phyloP scores from a whole-genome alignment of 2,797 vertebrate species.

The Pygocentrus nattereri region DNA sequence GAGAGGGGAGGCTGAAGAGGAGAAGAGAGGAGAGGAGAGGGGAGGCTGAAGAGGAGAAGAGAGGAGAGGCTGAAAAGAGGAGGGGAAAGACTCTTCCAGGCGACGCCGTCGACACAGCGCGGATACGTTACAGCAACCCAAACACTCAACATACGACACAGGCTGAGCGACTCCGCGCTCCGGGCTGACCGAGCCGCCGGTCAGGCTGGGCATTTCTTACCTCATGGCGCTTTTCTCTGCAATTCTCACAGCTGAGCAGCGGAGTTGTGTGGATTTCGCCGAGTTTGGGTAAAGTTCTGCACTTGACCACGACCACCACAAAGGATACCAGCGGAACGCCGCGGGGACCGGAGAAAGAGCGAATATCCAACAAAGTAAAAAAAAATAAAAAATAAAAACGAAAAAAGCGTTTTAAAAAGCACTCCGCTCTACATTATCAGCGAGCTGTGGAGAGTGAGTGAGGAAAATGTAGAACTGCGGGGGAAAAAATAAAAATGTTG shows the following conservation, averaged over 20 bases:
- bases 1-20: neutral
- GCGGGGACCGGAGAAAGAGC: constrained; percentile 55
- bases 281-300: constrained; percentile 69
- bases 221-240: constrained; percentile 70
- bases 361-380: constrained; percentile 60
- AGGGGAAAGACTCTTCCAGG: too few relatives aligned
- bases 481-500: constrained; percentile 38
- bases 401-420: constrained; percentile 49
- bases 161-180: neutral
- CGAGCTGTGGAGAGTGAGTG: constrained; percentile 38
- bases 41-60: too few relatives aligned
- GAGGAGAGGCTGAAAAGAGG: too few relatives aligned
- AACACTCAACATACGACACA: neutral
- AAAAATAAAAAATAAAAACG: constrained; percentile 58
- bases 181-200: neutral
- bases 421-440: constrained; percentile 72
- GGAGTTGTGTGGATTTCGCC: neutral
- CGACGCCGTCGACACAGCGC: neutral
- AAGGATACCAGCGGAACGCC: constrained; percentile 65
- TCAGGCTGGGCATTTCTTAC: constrained; percentile 63
- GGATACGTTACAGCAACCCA: neutral
- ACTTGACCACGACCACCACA: constrained; percentile 56
- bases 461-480: constrained; percentile 41
- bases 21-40: too few relatives aligned
- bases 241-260: neutral